Conservation (phyloP, 2,113 vertebrate species). For the Coracopsis vasa region DNA sequence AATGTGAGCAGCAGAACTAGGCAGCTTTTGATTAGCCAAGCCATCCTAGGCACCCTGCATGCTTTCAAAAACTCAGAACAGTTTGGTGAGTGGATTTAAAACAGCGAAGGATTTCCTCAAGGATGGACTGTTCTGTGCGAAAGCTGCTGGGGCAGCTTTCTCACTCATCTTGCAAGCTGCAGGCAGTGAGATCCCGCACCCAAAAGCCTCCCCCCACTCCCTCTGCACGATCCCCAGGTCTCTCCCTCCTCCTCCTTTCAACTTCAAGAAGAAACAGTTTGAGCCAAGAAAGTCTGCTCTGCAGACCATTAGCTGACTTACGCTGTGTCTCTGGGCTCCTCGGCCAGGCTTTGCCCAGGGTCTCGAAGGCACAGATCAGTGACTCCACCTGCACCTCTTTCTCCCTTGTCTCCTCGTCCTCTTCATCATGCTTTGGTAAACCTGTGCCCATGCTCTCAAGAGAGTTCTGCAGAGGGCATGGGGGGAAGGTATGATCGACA, state of each 20-base stretch:
- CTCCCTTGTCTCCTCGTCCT: slow-evolving; percentile 80
- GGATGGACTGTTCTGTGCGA: neutral
- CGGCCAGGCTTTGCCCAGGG: slow-evolving; percentile 92
- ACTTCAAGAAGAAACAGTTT: neutral
- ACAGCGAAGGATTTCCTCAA: neutral
- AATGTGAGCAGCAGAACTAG: neutral
- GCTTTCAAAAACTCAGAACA: neutral
- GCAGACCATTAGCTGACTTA: slow-evolving; percentile 54
- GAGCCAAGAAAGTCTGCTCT: neutral
- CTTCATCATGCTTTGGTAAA: slow-evolving; percentile 72
- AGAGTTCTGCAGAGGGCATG: slow-evolving; percentile 75
- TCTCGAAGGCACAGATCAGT: slow-evolving; percentile 89
- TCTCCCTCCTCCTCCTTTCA: neutral
- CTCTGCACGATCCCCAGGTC: neutral
- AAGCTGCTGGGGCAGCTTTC: neutral
- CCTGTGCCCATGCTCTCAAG: slow-evolving; percentile 67
- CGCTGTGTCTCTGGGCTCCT: slow-evolving; percentile 84
- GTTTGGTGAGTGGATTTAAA: neutral
- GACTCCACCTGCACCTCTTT: slow-evolving; percentile 86
- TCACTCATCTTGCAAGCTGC: neutral
- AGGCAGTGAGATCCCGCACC: neutral
- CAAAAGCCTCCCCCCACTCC: neutral
- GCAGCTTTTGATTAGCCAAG: neutral
- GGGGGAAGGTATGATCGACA: neutral
- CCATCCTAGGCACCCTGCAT: neutral